Evolutionary conservation across 1,140 invertebrate species (phyloP).

Genomic region (Apis mellifera): DNA sequence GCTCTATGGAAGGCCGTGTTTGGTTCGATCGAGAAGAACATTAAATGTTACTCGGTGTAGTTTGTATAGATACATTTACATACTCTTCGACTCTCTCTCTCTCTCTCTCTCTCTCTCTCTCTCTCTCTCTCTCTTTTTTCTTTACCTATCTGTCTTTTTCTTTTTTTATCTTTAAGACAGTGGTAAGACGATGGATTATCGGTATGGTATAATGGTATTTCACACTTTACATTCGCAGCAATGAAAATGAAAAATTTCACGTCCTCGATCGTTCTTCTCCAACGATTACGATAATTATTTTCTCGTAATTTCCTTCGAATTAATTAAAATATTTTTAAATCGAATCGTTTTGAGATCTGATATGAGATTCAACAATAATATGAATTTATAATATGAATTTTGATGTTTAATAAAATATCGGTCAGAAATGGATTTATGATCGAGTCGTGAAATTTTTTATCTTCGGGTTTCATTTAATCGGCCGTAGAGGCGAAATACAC

Average conservation of each 20-base stretch:
- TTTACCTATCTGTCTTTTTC: background rate
- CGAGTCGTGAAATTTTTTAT: background rate
- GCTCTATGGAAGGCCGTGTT: conserved; percentile 63
- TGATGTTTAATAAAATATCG: no score
- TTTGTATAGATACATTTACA: conserved; percentile 21
- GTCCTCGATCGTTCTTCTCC: background rate
- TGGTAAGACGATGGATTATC: conserved; percentile 44
- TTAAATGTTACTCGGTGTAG: background rate
- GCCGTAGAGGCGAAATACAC: background rate
- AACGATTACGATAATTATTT: background rate
- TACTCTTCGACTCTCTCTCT: background rate
- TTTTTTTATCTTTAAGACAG: background rate
- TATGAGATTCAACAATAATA: background rate
- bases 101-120: background rate
- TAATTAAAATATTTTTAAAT: no score
- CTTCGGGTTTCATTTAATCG: background rate
- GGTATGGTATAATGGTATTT: conserved; percentile 4
- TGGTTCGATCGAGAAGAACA: conserved; percentile 54
- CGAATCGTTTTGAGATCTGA: no score
- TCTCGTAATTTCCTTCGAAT: background rate
- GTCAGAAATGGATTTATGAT: background rate
- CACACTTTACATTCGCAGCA: conserved; percentile 14
- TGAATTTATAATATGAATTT: background rate
- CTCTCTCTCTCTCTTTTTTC: background rate
- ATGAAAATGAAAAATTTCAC: background rate